Base-by-base conservation (phyloP, 2,113 vertebrate genomes). In the Labeo catla region DNA sequence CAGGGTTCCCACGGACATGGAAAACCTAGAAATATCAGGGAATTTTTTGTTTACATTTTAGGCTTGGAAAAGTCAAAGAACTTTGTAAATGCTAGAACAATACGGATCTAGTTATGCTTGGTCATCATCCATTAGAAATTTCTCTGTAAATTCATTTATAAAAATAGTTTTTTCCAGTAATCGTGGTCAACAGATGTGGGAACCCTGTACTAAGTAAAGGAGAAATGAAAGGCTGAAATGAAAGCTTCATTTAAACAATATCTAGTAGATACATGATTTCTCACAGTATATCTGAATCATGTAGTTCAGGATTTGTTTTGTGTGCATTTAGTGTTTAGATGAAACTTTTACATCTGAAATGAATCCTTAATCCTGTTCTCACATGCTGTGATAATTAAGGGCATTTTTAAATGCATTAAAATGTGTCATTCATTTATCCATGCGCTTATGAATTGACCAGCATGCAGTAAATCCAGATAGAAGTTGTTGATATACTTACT, bases 401-500 rank as follows among this genome's bases (percentile, higher is more conserved):
- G 49, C 21, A 59, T 59, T n/a, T 39, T 45, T 21, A 63, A 79
- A 52, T 82, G 63, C 80, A 82, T 68, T 1, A 12, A 65, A 68
- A 36, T 28, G 8, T 54, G 45, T 12, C 6, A 65, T 49, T 73
- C 65, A 65, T 79, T 50, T 28, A 28, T 28, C 28, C 88, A 59
- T 73, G 82, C 50, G 15, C 36, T 59, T 73, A 43, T 19, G 82
- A 54, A 68, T 61, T 13, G 61, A 59, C 49, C 81, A 80, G 36
- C 87, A 86, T 91, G 90, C 88, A 49, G 50, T 13, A 2, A 80
- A 54, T 68, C 34, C 57, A 47, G 16, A 84, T 49, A 86, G 81
- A 81, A 72, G 28, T 76, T n/a, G 23, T 54, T 70, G 76, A 23
- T 50, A 66, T 89, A 89, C 88, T 88, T 89, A 88, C 90, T 76